Conservation (phyloP, 2,888 invertebrate species). For the Chymomyza caudatula region DNA sequence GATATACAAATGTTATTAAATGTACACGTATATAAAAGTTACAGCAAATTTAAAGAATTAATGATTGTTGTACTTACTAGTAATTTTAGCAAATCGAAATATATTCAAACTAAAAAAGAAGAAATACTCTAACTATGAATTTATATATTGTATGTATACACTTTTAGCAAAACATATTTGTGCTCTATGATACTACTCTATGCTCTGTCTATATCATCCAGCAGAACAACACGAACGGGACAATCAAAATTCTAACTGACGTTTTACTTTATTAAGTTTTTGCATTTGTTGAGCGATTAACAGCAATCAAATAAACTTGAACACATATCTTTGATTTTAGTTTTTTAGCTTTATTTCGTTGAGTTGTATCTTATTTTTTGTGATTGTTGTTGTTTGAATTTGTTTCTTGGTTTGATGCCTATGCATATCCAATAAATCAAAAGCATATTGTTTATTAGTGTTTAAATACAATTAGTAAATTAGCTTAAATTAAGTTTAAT, state of each 20-base stretch:
- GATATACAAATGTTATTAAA: background rate
- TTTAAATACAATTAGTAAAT: conserved; percentile 41
- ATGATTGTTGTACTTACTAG: background rate
- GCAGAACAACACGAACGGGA: conserved; percentile 64
- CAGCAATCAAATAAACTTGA: background rate
- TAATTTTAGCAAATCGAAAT: conserved; percentile 1
- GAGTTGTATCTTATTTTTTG: conserved; percentile 3
- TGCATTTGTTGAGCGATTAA: background rate
- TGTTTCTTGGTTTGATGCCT: conserved; percentile 14
- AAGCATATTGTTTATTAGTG: conserved; percentile 32
- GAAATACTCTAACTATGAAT: conserved; percentile 49
- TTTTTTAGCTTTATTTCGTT: conserved; percentile 25
- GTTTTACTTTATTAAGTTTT: conserved; percentile 39
- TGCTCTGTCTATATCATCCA: conserved; percentile 32
- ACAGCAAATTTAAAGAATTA: background rate
- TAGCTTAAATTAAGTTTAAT: conserved; percentile 64
- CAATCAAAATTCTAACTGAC: conserved; percentile 73
- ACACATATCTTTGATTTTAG: conserved; percentile 30
- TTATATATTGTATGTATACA: conserved; percentile 39
- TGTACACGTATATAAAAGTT: background rate
- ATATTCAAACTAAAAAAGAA: background rate
- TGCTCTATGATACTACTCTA: conserved; percentile 14
- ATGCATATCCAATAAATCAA: conserved; percentile 41
- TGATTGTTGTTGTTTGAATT: conserved; percentile 25
- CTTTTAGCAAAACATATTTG: conserved; percentile 11